phyloP scores from a whole-genome alignment of 2,113 vertebrate genomes.

The Campylomormyrus numenius region DNA sequence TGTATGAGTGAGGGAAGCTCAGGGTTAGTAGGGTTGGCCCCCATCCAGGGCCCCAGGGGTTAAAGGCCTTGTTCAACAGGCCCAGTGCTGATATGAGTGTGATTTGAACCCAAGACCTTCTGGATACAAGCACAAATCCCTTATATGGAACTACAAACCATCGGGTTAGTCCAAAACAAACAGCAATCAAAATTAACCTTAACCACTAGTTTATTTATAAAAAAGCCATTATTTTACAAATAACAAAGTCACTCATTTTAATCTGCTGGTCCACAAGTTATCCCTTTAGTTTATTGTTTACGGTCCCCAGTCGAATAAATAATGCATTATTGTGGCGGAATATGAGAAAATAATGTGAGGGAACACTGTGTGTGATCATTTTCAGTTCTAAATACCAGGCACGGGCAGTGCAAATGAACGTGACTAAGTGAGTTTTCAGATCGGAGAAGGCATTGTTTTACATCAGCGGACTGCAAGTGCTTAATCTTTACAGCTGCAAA shows the following conservation, averaged over 20 bases:
- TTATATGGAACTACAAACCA: neutral
- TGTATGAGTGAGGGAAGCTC: neutral
- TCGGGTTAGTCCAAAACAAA: neutral
- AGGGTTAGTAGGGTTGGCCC: neutral
- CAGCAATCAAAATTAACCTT: neutral
- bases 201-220: neutral
- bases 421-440: neutral
- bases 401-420: neutral
- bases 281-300: neutral
- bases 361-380: neutral
- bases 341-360: neutral
- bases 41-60: neutral
- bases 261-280: neutral
- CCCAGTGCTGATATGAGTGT: neutral
- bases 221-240: neutral
- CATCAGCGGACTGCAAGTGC: neutral
- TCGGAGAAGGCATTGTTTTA: neutral
- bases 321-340: neutral
- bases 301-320: neutral
- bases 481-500: constrained; percentile 3
- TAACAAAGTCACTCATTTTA: neutral
- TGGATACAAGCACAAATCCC: neutral
- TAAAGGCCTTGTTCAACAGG: neutral
- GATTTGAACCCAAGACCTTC: neutral
- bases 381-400: neutral